Evolutionary conservation across 1,140 invertebrate species (phyloP), one percentile per base, ranked within the genome.

Genomic region (Drosophila kanapiae): DNA sequence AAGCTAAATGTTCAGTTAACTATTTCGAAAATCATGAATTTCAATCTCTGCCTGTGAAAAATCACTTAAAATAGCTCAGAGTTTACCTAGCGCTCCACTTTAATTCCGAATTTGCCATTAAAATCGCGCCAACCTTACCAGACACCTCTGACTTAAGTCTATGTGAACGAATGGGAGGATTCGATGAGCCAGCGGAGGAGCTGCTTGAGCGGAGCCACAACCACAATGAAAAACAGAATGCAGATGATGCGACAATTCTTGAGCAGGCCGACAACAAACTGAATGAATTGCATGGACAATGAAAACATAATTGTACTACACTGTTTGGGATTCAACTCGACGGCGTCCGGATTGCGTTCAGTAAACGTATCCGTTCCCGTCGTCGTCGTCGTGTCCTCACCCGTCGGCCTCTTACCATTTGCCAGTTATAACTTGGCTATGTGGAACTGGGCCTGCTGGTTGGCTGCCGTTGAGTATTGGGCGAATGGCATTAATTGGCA

Each of bases 351-450:
- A 43, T 33, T 60, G 13, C n/a, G 35, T 40, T 77, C 49, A 29
- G 35, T 35, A 38, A 67, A 40, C 59, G 43, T 10, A 8, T 31
- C 58, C 35, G 23, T 23, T 23, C 23, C 23, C 23, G 23, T 23
- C 23, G 23, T 23, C 23, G 23, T 23, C 3, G 65, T n/a, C 35
- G 45, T 9, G 37, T 37, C 51, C 53, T 13, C 49, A 27, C 18
- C 14, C 57, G 45, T 47, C 80, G 78, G 38, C 81, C 81, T 60
- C 48, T 80, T 88, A 54, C 85, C 85, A 48, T 86, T 91, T 78
- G 74, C 56, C 79, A 85, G 91, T 92, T 92, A 92, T 92, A 92
- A 92, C 38, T 92, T 92, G 51, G 91, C 91, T 69, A 91, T 80
- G 42, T 86, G 75, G 33, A 65, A 64, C 40, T 91, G 82, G n/a